phyloP scores from a whole-genome alignment of 2,888 invertebrate species.

The Tortricodes alternella region DNA sequence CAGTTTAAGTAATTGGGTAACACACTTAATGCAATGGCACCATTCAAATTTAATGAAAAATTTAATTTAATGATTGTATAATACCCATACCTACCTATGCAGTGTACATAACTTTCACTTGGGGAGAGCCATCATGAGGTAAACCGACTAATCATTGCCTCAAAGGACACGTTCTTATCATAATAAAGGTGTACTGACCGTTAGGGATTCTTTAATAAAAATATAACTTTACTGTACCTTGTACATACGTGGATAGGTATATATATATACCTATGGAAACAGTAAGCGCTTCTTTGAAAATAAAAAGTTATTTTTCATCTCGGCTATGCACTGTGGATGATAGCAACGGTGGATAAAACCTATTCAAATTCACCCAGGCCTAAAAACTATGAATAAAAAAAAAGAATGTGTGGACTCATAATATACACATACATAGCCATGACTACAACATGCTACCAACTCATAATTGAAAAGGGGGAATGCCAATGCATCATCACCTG shows the following conservation, averaged over 20 bases:
- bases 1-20: conserved; percentile 6
- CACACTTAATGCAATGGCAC: conserved; percentile 1
- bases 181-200: no score
- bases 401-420: not conserved
- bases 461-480: conserved; percentile 11
- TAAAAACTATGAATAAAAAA: no score
- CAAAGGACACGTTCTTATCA: not conserved
- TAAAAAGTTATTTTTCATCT: no score
- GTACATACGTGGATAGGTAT: no score
- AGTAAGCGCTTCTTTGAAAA: no score
- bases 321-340: no score
- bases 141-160: not conserved
- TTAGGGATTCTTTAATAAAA: no score
- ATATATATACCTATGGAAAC: no score
- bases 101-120: not conserved
- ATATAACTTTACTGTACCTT: no score
- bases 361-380: no score
- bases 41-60: conserved; percentile 16
- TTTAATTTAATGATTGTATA: no score
- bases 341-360: no score
- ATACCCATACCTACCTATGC: not conserved
- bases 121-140: not conserved
- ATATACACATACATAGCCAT: not conserved
- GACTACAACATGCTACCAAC: not conserved
- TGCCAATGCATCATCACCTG: conserved; percentile 21